A percentile compares a stretch with the other conserved stretches of the same genome.
phyloP scores from a whole-genome alignment of 1,140 invertebrate species.

The Sminthurinus signatus region DNA sequence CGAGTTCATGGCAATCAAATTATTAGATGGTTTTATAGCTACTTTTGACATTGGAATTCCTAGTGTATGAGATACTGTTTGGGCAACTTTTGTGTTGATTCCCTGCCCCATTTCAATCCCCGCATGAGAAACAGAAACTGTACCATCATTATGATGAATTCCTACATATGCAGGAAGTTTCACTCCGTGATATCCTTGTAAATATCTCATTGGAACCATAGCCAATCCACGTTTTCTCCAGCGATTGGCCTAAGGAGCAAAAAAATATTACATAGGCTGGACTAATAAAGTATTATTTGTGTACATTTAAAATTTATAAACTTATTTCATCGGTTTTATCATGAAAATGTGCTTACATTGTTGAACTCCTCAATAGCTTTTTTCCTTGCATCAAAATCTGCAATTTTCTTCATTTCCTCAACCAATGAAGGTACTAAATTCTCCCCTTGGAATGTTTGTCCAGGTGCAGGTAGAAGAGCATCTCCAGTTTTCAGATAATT shows the following conservation, averaged over 20 bases:
- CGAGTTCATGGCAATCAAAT: conserved; percentile 59
- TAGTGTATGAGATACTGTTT: conserved; percentile 66
- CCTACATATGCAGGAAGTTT: conserved; percentile 55
- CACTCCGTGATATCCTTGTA: conserved; percentile 43
- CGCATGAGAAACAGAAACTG: conserved; percentile 64
- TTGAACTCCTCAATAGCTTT: conserved; percentile 57
- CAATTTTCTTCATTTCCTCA: conserved; percentile 53
- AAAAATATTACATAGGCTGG: no score
- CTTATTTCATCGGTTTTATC: no score
- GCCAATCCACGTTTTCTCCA: conserved; percentile 72
- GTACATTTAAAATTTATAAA: no score
- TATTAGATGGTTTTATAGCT: conserved; percentile 59
- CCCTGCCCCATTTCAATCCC: conserved; percentile 83
- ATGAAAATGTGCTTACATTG: conserved; percentile 49
- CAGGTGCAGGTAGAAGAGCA: neutral
- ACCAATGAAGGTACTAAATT: conserved; percentile 42
- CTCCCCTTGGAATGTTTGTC: conserved; percentile 19
- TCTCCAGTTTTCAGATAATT: conserved; percentile 51
- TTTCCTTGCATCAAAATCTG: conserved; percentile 56
- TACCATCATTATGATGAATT: conserved; percentile 67
- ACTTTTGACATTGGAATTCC: conserved; percentile 63
- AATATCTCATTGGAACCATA: conserved; percentile 60
- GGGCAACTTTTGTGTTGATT: conserved; percentile 66
- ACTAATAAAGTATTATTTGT: no score
- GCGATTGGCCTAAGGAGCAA: conserved; percentile 47